Evolutionary conservation across 2,797 vertebrate species (phyloP), one percentile per base, ranked within the genome.

Genomic region (Botia almorhae): DNA sequence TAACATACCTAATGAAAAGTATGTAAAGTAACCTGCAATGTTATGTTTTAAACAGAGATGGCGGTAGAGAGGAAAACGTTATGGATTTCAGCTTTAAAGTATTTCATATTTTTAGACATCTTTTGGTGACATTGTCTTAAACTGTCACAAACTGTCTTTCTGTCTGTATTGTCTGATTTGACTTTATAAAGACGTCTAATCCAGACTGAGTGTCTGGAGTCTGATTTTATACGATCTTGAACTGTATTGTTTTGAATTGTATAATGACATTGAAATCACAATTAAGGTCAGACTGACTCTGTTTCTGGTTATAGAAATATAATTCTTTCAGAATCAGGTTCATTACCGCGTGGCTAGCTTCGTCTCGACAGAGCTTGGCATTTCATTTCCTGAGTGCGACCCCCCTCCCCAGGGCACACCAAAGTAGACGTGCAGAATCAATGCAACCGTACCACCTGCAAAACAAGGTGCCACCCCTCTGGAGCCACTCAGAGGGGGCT

Each of bases 351-450:
- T 29, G 75, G 36, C 2, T 48, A 16, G 58, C 46, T 77, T 69
- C 50, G 50, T 55, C 21, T 36, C 50, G 14, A 72, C 60, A 74
- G 39, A 74, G 56, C 16, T 3, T 60, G 55, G 48, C 71, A 74
- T 67, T 19, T 74, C 70, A 13, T 23, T 69, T 55, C 63, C 29
- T 33, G 8, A 51, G 6, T 21, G 1, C 3, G n/a, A 17, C 23
- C 61, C 23, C 61, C 29, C 19, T 55, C 29, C 60, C 46, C 23
- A 0, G 46, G 29, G 4, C 29, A 17, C 55, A 43, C 50, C 36
- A 10, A 10, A 1, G 21, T 58, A 11, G 75, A 77, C 51, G 65
- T 77, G 65, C 75, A 77, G 75, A 77, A 11, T 58, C 36, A 21
- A 12, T 6, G 39, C 53, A 17, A 51, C 48, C 21, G 13, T 7